phyloP scores from a whole-genome alignment of 1,140 invertebrate genomes.

The Rhysida immarginata region DNA sequence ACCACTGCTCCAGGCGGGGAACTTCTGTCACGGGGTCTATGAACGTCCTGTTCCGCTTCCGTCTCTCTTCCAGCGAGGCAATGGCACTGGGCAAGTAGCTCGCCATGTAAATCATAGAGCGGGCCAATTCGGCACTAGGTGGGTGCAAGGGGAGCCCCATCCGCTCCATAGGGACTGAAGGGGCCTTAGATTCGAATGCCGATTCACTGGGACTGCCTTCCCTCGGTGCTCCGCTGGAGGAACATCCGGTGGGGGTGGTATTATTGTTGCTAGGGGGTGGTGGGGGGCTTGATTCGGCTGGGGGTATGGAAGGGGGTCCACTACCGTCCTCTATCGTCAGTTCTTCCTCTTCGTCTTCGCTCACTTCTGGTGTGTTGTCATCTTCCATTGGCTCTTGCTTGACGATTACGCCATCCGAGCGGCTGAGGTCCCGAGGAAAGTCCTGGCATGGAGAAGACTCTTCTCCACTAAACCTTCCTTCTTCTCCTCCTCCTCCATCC shows the following conservation, averaged over 20 bases:
- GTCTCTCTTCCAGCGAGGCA: conserved; percentile 54
- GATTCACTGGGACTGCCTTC: not conserved
- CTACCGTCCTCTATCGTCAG: conserved; percentile 4
- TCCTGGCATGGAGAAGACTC: conserved; percentile 7
- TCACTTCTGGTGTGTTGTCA: not conserved
- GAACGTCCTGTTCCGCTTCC: conserved; percentile 92
- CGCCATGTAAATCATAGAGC: conserved; percentile 81
- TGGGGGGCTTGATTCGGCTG: not conserved
- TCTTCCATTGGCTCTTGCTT: conserved; percentile 11
- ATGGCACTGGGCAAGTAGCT: conserved; percentile 52
- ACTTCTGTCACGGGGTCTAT: conserved; percentile 97
- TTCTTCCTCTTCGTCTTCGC: conserved; percentile 10
- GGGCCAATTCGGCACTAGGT: conserved; percentile 49
- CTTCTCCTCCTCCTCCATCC: conserved; percentile 37
- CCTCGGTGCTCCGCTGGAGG: not conserved
- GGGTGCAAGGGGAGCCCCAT: conserved; percentile 58
- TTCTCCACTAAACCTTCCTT: conserved; percentile 23
- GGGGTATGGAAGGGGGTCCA: not conserved
- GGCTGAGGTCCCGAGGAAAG: conserved; percentile 4
- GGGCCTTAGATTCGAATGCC: not conserved
- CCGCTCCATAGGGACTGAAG: conserved; percentile 19
- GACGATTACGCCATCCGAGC: too few species aligned
- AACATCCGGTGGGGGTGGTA: not conserved
- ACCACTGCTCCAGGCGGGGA: conserved; percentile 90
- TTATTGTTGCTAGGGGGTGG: not conserved